Evolutionary conservation across 2,888 invertebrate species (phyloP), one percentile per base, ranked within the genome.

Genomic region (Netelia virgata): DNA sequence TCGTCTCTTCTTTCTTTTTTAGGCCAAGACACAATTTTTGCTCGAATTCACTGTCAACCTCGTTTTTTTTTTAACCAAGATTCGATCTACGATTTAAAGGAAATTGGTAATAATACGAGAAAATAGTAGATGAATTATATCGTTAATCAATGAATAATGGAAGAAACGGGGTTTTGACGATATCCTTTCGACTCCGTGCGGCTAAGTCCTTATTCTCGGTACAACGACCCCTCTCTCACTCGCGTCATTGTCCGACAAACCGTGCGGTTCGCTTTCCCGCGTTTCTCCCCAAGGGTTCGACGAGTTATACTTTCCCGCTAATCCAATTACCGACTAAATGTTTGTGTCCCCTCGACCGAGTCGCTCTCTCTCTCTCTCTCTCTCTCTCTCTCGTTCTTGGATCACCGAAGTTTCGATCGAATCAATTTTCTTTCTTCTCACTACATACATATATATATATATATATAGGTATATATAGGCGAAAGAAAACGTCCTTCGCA

Each of bases 251-350:
- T 75, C 57, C 74, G 43, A 61, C 28, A 10, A 50, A 75, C 53
- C 68, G 47, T 57, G 18, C 66, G 28, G 47, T 53, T 55, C 53
- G 28, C 53, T 83, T 64, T 73, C 68, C 73, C 78, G 68, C 20
- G 43, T n/a, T n/a, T 23, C 16, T 53, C 61, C 11, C 66, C 43
- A 64, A 69, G 69, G 47, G 63, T 69, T 61, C 72, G 18, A 20
- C 78, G 64, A 82, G 53, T 75, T 55, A 59, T 63, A 66, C 61
- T 73, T 83, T 83, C 63, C 74, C 74, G 83, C 83, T 79, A 68
- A 74, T 83, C 79, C 63, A 83, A 79, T 83, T 79, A 78, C 74
- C 74, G 43, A 79, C 74, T 70, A 83, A 83, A 82, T 73, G 6
- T 36, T 59, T 43, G 61, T 61, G 61, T 41, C 50, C 66, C 72